phyloP scores from a whole-genome alignment of 2,113 vertebrate genomes.

The Galeopterus variegatus region DNA sequence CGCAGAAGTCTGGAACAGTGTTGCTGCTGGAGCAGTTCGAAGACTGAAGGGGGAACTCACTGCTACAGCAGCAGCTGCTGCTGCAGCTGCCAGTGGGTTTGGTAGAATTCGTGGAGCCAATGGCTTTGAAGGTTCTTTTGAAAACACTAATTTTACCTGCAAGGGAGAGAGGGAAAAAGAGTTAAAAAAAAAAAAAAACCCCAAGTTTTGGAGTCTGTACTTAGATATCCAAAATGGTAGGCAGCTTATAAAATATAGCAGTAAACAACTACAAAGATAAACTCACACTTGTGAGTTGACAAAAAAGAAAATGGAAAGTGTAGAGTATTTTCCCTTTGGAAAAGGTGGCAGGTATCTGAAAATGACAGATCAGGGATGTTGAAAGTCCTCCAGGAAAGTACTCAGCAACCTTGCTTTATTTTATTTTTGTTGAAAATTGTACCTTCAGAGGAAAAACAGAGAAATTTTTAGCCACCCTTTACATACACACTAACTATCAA shows the following conservation, averaged over 20 bases:
- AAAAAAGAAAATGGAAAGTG: background rate
- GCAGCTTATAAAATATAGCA: background rate
- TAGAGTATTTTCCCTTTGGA: background rate
- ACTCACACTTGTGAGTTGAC: background rate
- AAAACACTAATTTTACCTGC: slow-evolving; percentile 95
- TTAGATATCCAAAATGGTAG: background rate
- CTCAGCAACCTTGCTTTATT: background rate
- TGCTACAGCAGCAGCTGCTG: slow-evolving; percentile 93
- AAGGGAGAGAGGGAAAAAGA: slow-evolving; percentile 77
- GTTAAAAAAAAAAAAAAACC: slow-evolving; percentile 58
- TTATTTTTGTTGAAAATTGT: slow-evolving; percentile 22
- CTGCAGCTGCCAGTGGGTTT: slow-evolving; percentile 93
- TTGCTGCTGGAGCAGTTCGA: slow-evolving; percentile 91
- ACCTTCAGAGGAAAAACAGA: background rate
- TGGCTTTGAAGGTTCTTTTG: slow-evolving; percentile 94
- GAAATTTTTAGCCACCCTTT: background rate
- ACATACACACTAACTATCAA: background rate
- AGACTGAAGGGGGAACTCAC: slow-evolving; percentile 93
- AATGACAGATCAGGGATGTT: background rate
- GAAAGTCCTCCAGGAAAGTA: background rate
- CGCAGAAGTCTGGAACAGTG: slow-evolving; percentile 95
- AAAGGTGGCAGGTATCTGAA: background rate
- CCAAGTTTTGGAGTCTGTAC: background rate
- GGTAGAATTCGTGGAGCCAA: slow-evolving; percentile 94
- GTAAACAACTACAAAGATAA: background rate